phyloP scores from a whole-genome alignment of 2,113 vertebrate genomes.

The Nycticryphes semicollaris region DNA sequence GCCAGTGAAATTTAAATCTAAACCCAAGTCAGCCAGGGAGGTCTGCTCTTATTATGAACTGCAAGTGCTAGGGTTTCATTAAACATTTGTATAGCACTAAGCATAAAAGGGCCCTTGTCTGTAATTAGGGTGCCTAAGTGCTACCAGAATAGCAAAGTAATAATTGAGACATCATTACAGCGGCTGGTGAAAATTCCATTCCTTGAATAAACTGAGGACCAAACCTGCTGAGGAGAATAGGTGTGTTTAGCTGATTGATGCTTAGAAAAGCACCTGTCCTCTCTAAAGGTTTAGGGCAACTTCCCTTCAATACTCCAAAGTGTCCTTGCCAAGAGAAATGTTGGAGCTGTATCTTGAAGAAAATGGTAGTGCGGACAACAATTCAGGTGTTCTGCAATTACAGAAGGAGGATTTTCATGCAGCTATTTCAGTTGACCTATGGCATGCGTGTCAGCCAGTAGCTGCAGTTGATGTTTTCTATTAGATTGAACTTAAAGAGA shows the following conservation, averaged over 20 bases:
- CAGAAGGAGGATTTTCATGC: background rate
- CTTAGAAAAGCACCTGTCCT: background rate
- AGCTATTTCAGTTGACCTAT: background rate
- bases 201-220: background rate
- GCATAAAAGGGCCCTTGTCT: background rate
- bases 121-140: constrained; percentile 3
- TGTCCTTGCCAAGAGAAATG: background rate
- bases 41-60: background rate
- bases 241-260: background rate
- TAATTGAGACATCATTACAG: background rate
- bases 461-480: background rate
- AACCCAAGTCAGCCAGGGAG: background rate
- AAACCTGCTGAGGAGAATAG: background rate
- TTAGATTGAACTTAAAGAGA: background rate
- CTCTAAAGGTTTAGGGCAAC: background rate
- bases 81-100: background rate
- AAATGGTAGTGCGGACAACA: background rate
- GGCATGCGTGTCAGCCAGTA: background rate
- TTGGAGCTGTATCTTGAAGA: background rate
- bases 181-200: constrained; percentile 1
- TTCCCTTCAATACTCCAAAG: background rate
- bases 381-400: background rate
- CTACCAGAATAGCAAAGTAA: background rate
- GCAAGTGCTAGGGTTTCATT: background rate
- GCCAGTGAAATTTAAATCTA: background rate